These are phyloP conservation scores for Podotricha telesiphe DNA, from an alignment of 2,888 invertebrate genomes.

Conservation along the genomic window DNA sequence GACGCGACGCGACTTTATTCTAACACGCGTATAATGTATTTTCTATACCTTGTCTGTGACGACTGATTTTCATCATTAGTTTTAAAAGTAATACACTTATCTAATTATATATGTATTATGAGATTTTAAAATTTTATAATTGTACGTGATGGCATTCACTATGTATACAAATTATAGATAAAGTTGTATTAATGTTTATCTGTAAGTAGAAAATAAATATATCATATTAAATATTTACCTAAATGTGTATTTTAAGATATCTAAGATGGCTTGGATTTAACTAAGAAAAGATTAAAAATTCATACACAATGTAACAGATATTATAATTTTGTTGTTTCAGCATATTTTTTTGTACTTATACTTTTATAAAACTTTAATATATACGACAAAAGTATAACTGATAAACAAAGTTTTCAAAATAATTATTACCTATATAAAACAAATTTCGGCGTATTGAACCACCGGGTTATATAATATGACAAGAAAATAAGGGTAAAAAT, in stretches of 20 bases:
- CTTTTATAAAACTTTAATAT: background rate
- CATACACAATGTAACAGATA: constrained; percentile 1
- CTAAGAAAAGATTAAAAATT: background rate
- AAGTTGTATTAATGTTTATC: constrained; percentile 60
- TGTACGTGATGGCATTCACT: constrained; percentile 61
- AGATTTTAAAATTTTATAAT: constrained; percentile 64
- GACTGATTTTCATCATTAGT: constrained; percentile 80
- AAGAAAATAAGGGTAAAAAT: no score
- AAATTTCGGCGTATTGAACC: background rate
- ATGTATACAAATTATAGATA: constrained; percentile 65
- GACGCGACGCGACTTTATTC: constrained; percentile 20
- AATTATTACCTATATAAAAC: background rate
- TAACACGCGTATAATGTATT: constrained; percentile 33
- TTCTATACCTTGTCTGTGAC: constrained; percentile 60
- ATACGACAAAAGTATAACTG: no score
- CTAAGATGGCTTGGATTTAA: constrained; percentile 37
- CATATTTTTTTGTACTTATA: background rate
- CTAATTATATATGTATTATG: constrained; percentile 47
- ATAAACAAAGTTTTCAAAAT: background rate
- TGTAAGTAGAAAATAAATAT: constrained; percentile 44
- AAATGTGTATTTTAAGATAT: constrained; percentile 34
- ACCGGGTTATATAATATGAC: background rate
- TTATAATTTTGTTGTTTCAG: background rate
- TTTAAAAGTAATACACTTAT: constrained; percentile 50
- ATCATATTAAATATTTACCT: constrained; percentile 37